Percentiles rank a stretch among this genome's conserved stretches.
phyloP scores from a whole-genome alignment of 2,888 invertebrate genomes.

The Tinea semifulvella region DNA sequence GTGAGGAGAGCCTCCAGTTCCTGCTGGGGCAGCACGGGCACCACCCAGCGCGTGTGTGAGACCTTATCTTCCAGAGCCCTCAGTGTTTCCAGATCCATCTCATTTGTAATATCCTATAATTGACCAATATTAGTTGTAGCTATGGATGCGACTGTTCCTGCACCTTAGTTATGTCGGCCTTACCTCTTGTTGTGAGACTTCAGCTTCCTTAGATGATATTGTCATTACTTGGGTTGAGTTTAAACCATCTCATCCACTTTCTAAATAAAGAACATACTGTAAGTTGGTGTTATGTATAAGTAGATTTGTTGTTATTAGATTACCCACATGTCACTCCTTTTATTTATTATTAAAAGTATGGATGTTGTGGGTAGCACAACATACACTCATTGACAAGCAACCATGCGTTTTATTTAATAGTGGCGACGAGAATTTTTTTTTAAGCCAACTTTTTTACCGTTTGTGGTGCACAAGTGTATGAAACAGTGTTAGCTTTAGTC shows the following conservation, averaged over 20 bases:
- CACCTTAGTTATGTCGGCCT: conserved; percentile 24
- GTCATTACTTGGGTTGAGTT: conserved; percentile 56
- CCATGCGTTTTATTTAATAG: too few species aligned
- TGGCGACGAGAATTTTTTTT: too few species aligned
- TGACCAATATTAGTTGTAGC: too few species aligned
- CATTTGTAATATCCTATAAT: not conserved
- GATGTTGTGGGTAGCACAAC: too few species aligned
- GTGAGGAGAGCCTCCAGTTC: conserved; percentile 92
- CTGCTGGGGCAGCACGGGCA: conserved; percentile 95
- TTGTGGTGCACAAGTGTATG: too few species aligned
- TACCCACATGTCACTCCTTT: too few species aligned
- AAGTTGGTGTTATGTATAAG: not conserved
- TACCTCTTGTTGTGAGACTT: conserved; percentile 59
- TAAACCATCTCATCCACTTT: conserved; percentile 45
- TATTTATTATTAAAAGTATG: too few species aligned
- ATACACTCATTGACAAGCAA: too few species aligned
- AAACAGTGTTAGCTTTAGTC: too few species aligned
- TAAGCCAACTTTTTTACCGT: too few species aligned
- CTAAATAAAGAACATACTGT: not conserved
- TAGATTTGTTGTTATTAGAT: too few species aligned
- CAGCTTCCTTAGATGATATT: conserved; percentile 64
- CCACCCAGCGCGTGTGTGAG: conserved; percentile 95
- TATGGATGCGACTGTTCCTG: too few species aligned
- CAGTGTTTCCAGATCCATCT: conserved; percentile 60
- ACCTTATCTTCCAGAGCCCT: conserved; percentile 94